Evolutionary conservation across 2,888 invertebrate species (phyloP), one percentile per base, ranked within the genome.

Genomic region (Dione vanillae): DNA sequence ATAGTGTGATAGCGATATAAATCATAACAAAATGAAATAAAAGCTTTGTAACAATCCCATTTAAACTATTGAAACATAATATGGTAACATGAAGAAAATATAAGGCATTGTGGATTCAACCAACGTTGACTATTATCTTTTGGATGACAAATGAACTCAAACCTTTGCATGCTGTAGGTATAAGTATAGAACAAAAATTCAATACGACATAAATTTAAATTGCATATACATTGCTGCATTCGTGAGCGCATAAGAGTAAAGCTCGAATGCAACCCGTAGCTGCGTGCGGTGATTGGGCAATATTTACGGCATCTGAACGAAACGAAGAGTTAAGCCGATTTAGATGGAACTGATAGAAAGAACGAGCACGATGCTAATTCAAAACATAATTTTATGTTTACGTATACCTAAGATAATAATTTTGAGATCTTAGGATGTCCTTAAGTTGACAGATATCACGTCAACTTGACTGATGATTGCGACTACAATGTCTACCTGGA

Each of bases 291-390:
- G 76, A 74, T 74, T 70, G 74, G 71, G 64, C 75, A 75, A 76
- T 77, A 79, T 70, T 49, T 52, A 59, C 66, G 54, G 40, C 41
- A 45, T 54, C 68, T 37, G 67, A 20, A 80, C 78, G 74, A 77
- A 80, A 81, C 82, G 78, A 80, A 84, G 84, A 83, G 80, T 82
- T 87, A 89, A 89, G 88, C 90, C 88, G 90, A 89, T 91, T 90
- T 88, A 90, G 91, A 90, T 90, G 80, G 79, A 75, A 78, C 80
- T 78, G 90, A 90, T 90, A 88, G 82, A 84, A 78, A 68, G 58
- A 79, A 79, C 82, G 82, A 78, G 80, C 83, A 79, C 84, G 86
- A 89, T 86, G 86, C 87, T 89, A 86, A 90, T 88, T 90, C 85
- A 81, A 87, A 87, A 87, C 87, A 84, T 82, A 83, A 86, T 85